These are phyloP conservation scores for Wasmannia auropunctata DNA, from an alignment of 1,140 invertebrate species.

Conservation along the genomic window DNA sequence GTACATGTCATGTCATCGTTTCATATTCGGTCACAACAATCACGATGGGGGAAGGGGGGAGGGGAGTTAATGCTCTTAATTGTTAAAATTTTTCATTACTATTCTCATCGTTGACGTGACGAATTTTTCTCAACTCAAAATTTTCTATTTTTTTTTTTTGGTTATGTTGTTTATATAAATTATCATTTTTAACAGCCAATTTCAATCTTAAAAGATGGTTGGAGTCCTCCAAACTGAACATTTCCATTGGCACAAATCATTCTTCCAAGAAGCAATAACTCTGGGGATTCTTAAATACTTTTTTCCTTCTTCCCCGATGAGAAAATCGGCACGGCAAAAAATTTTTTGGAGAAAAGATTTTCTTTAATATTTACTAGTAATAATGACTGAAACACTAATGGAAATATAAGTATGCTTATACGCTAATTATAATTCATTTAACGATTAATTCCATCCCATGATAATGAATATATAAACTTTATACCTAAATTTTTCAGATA, in stretches of 20 bases:
- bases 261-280: conserved; percentile 55
- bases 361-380: conserved; percentile 35
- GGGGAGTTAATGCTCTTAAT: neutral
- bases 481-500: neutral
- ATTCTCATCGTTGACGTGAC: neutral
- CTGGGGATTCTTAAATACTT: conserved; percentile 4
- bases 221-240: conserved; percentile 33
- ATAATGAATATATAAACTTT: neutral
- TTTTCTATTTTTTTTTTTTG: conserved; percentile 23
- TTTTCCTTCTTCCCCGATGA: conserved; percentile 6
- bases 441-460: neutral
- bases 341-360: conserved; percentile 42
- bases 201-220: conserved; percentile 43
- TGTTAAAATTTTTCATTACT: neutral
- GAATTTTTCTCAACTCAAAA: neutral
- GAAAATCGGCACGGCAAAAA: conserved; percentile 14
- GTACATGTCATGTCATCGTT: neutral
- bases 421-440: conserved; percentile 37
- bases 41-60: too few species aligned
- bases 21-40: neutral
- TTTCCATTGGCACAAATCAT: conserved; percentile 39
- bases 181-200: conserved; percentile 53
- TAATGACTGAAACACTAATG: conserved; percentile 41
- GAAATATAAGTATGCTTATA: conserved; percentile 49
- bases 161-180: conserved; percentile 22